Conservation (phyloP, 2,797 vertebrate genomes). For the Morus bassanus region DNA sequence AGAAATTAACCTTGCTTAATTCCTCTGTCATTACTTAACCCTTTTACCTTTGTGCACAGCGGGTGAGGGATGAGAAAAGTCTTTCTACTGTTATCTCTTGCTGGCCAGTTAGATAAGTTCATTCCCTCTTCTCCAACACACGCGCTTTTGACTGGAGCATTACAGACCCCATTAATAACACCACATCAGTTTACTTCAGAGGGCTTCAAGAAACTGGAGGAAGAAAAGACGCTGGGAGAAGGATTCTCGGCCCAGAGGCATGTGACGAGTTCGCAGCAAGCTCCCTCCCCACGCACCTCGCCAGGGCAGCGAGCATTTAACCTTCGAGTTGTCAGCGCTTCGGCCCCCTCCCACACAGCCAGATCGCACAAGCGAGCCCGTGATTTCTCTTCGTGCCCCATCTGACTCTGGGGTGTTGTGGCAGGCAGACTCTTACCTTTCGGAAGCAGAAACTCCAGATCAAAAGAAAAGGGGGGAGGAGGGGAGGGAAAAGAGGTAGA, state of each 20-base stretch:
- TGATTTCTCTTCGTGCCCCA: neutral
- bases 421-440: neutral
- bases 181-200: conserved; percentile 2
- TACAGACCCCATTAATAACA: neutral
- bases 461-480: neutral
- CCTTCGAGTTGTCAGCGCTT: neutral
- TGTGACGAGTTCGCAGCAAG: neutral
- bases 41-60: neutral
- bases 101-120: neutral
- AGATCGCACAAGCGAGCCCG: neutral
- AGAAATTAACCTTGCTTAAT: conserved; percentile 4
- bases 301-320: neutral
- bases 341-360: neutral
- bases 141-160: neutral
- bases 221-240: neutral
- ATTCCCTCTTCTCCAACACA: neutral
- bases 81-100: neutral
- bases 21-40: neutral
- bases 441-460: neutral
- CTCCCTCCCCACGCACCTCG: neutral
- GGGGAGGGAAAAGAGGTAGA: neutral
- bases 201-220: neutral
- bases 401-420: neutral
- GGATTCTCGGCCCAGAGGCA: neutral
- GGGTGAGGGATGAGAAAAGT: neutral